Percentiles rank a stretch among this genome's conserved stretches.
Conservation (phyloP, 2,113 vertebrate genomes). For the Notothenia rossii region DNA sequence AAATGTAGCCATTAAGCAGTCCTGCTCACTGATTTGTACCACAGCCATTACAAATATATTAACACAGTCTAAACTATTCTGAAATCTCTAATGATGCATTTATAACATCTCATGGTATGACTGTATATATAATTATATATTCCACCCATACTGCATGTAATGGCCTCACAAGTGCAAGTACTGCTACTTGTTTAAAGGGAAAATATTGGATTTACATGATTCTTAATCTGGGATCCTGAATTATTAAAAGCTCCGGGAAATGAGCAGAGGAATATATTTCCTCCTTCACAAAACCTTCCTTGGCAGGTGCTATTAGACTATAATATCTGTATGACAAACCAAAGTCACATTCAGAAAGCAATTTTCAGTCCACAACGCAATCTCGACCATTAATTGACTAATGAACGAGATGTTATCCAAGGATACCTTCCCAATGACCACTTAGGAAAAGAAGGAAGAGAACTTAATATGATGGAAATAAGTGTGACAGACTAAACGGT, state of each 20-base stretch:
- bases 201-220: conserved; percentile 40
- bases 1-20: too few species aligned
- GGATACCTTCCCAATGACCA: conserved; percentile 69
- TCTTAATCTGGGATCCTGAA: conserved; percentile 57
- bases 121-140: neutral
- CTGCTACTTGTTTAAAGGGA: conserved; percentile 21
- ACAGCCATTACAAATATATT: too few species aligned
- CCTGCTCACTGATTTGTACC: too few species aligned
- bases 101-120: conserved; percentile 5
- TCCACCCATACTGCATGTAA: neutral
- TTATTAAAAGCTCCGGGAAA: conserved; percentile 68
- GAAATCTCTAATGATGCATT: neutral
- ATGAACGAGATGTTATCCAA: conserved; percentile 77
- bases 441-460: conserved; percentile 72
- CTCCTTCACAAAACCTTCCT: conserved; percentile 44
- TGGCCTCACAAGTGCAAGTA: conserved; percentile 22
- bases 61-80: neutral
- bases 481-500: conserved; percentile 79
- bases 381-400: conserved; percentile 72
- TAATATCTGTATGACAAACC: conserved; percentile 67
- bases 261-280: conserved; percentile 49
- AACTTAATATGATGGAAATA: conserved; percentile 82
- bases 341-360: conserved; percentile 78
- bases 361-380: conserved; percentile 69
- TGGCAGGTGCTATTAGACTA: conserved; percentile 55